These are phyloP conservation scores for Lampris incognitus DNA, from an alignment of 2,113 vertebrate species.

Conservation along the genomic window DNA sequence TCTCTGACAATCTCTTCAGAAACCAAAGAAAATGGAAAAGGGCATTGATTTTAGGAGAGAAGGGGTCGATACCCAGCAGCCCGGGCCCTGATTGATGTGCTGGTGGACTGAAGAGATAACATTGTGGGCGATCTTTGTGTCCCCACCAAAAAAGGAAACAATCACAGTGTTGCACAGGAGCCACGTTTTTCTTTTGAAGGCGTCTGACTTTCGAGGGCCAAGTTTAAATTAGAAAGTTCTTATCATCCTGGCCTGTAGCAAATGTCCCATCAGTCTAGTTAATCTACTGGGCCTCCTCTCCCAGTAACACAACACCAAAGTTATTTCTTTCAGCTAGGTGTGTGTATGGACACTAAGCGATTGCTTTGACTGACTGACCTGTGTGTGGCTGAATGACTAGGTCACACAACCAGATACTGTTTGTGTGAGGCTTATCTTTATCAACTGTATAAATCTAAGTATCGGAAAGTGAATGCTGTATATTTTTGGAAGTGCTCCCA, in stretches of 20 bases:
- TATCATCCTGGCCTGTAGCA: conserved; percentile 70
- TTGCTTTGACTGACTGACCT: conserved; percentile 41
- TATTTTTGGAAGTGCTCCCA: neutral
- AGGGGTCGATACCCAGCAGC: conserved; percentile 76
- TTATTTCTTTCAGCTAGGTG: conserved; percentile 59
- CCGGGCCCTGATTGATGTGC: conserved; percentile 79
- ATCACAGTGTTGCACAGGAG: conserved; percentile 61
- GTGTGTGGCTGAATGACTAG: conserved; percentile 35
- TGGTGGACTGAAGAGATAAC: conserved; percentile 80
- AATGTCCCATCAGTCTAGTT: conserved; percentile 65
- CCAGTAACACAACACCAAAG: conserved; percentile 60
- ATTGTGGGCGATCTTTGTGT: conserved; percentile 81
- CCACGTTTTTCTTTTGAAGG: conserved; percentile 62
- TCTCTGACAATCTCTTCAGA: conserved; percentile 77
- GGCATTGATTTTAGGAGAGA: conserved; percentile 79
- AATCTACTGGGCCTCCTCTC: conserved; percentile 67
- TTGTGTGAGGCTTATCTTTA: conserved; percentile 25
- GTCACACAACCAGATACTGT: conserved; percentile 9
- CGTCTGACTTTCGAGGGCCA: conserved; percentile 42
- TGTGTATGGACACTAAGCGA: conserved; percentile 42
- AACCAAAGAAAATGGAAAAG: conserved; percentile 70
- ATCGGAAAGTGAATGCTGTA: conserved; percentile 9
- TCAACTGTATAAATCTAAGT: conserved; percentile 32
- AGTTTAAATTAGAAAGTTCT: conserved; percentile 76
- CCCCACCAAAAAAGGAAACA: conserved; percentile 67